Conservation (phyloP, 2,113 vertebrate genomes). For the Mastomys natalensis region DNA sequence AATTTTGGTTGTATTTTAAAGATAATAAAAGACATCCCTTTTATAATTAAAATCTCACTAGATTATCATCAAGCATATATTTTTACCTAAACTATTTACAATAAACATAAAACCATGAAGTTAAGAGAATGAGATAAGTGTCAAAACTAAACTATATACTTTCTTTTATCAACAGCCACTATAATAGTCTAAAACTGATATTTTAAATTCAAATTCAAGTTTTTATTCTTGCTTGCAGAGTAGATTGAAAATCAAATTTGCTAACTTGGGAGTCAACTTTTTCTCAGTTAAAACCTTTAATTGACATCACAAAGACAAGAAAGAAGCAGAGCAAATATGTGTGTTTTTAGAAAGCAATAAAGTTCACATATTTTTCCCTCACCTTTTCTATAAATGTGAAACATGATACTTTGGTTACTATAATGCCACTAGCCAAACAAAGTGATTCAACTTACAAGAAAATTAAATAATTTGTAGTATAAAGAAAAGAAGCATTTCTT, state of each 20-base stretch:
- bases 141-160: slow-evolving; percentile 14
- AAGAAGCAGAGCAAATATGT: not conserved
- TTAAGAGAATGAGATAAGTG: not conserved
- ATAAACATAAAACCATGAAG: not conserved
- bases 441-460: not conserved
- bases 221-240: not conserved
- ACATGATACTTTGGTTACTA: not conserved
- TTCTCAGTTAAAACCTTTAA: not conserved
- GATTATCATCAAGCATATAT: not conserved
- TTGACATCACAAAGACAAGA: not conserved
- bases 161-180: not conserved
- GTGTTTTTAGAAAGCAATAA: not conserved
- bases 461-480: not conserved
- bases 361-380: not conserved
- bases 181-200: not conserved
- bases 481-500: not conserved
- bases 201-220: not conserved
- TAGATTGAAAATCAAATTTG: not conserved
- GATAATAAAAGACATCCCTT: not conserved
- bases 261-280: not conserved
- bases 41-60: not conserved
- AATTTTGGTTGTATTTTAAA: not conserved
- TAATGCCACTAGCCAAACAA: not conserved
- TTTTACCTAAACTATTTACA: not conserved
- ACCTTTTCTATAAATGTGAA: not conserved